Conservation (phyloP, 2,888 invertebrate species). For the Sussaba pulchella region DNA sequence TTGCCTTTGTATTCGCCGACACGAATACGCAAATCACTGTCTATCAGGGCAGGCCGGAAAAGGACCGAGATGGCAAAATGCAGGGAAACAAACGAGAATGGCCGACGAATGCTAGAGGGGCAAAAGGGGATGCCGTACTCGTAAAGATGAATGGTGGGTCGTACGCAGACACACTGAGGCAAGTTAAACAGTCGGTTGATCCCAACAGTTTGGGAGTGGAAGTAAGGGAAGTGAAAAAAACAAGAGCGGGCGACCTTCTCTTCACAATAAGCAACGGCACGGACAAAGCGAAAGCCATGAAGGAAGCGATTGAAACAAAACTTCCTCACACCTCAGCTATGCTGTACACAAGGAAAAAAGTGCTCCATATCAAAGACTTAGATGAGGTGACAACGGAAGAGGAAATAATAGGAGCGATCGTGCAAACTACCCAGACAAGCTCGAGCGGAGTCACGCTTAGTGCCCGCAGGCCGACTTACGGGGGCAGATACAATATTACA, state of each 20-base stretch:
- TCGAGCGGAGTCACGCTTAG: slow-evolving; percentile 57
- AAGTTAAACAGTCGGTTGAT: too few relatives aligned
- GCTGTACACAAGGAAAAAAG: slow-evolving; percentile 2
- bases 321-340: slow-evolving; percentile 29
- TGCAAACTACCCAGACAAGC: background rate
- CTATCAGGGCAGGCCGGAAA: too few relatives aligned
- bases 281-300: slow-evolving; percentile 44
- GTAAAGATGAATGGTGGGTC: too few relatives aligned
- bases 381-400: slow-evolving; percentile 52
- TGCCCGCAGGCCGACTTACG: slow-evolving; percentile 66
- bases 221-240: too few relatives aligned
- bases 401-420: slow-evolving; percentile 40
- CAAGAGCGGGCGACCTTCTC: slow-evolving; percentile 13
- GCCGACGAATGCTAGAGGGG: too few relatives aligned
- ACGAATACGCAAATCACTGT: too few relatives aligned
- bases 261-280: slow-evolving; percentile 35
- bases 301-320: slow-evolving; percentile 39
- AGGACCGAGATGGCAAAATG: too few relatives aligned
- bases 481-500: slow-evolving; percentile 64
- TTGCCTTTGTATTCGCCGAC: too few relatives aligned
- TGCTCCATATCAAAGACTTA: slow-evolving; percentile 60
- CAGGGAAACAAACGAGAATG: too few relatives aligned
- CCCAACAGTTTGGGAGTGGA: too few relatives aligned
- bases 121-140: too few relatives aligned
- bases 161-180: too few relatives aligned